Base-by-base conservation (phyloP, 2,797 vertebrate genomes). In the Acomys russatus region DNA sequence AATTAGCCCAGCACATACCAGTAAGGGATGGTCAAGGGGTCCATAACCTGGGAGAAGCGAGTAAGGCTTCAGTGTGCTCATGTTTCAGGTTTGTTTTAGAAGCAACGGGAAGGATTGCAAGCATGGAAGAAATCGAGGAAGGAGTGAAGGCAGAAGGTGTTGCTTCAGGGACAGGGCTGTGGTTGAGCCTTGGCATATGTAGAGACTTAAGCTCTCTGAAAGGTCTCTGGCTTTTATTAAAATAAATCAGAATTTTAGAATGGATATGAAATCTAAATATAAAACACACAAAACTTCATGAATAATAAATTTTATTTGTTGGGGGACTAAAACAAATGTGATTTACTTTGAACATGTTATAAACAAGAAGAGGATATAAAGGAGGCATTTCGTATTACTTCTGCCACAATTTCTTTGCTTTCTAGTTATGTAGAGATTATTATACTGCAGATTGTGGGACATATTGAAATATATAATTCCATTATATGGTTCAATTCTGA, bases 391-490 rank as follows among this genome's bases (percentile, higher is more conserved):
- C 22, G n/a, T 23, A 54, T 64, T 71, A 71, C 3, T 91, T 83
- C 38, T 70, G 38, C 20, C 56, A 63, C 38, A 90, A 35, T 77
- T 92, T 70, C 88, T 90, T 85, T 79, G 88, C 25, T 80, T 70
- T 96, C 66, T 44, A 71, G 28, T 70, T 96, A 28, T 71, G 6
- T 49, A 68, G 74, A 56, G 51, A 82, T 92, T 82, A 77, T 44
- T 56, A 94, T 11, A n/a, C 38, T 90, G 44, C 1, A 56, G 28
- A 82, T 49, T 92, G 28, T 70, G 15, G 15, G 35, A 49, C 59
- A 70, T 77, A 63, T 82, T 94, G 59, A 80, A 86, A 80, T 68
- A 76, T 85, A 12, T 77, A 90, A 82, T 90, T 90, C 61, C 2
- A 64, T 90, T 87, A 76, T 80, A 11, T 70, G 22, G 74, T 70